A percentile compares a stretch with the other conserved stretches of the same genome.
Conservation (phyloP, 23 tunicate species). For the Styela plicata region DNA sequence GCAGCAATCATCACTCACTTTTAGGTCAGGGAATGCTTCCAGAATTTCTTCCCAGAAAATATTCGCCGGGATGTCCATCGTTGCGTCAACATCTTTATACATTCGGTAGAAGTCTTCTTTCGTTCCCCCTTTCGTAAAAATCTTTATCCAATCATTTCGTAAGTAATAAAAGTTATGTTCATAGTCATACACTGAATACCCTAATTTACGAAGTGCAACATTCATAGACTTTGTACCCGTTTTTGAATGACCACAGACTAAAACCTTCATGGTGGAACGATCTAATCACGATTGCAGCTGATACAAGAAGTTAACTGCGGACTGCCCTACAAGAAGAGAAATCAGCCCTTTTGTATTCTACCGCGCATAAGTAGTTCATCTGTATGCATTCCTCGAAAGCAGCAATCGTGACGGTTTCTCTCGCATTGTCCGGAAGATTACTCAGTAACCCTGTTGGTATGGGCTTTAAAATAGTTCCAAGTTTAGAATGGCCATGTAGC, state of each 20-base stretch:
- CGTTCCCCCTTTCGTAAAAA: slow-evolving; percentile 22
- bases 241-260: slow-evolving; percentile 17
- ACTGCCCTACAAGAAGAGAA: too few relatives aligned
- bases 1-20: not conserved
- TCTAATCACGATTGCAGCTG: too few relatives aligned
- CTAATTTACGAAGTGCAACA: slow-evolving; percentile 8
- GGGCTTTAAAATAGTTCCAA: too few relatives aligned
- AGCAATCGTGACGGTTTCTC: too few relatives aligned
- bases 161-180: slow-evolving; percentile 33
- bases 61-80: slow-evolving; percentile 19
- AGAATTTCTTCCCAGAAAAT: slow-evolving; percentile 29
- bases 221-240: slow-evolving; percentile 28
- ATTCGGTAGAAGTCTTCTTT: slow-evolving; percentile 25
- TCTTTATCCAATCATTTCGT: slow-evolving; percentile 30
- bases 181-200: slow-evolving; percentile 21
- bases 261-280: slow-evolving; percentile 9
- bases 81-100: slow-evolving; percentile 30
- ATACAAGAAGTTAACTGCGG: too few relatives aligned
- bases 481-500: too few relatives aligned
- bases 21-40: slow-evolving; percentile 28
- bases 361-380: too few relatives aligned
- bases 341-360: too few relatives aligned
- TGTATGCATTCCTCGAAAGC: too few relatives aligned
- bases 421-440: too few relatives aligned
- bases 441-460: too few relatives aligned